phyloP scores from a whole-genome alignment of 30 jellyfish, hydroid and myxozoan genomes.

The Morbakka virulenta region DNA sequence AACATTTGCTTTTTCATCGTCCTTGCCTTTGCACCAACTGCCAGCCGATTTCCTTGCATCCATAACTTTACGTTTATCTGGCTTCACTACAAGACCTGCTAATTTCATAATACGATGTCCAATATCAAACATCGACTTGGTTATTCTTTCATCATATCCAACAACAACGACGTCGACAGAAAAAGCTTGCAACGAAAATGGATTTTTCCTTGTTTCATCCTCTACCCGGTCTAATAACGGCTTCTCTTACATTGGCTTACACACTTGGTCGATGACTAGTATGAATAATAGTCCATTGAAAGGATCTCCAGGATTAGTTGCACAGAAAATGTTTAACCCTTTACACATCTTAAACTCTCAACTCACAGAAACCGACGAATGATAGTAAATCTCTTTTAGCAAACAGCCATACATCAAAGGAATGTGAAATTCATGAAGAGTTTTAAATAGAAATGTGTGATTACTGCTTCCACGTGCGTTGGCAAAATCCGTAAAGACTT shows the following conservation, averaged over 20 bases:
- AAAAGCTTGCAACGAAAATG: slow-evolving; percentile 21
- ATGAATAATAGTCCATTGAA: slow-evolving; percentile 2
- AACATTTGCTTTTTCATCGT: neutral
- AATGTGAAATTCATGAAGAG: neutral
- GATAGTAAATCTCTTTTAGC: neutral
- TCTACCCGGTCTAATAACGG: slow-evolving; percentile 16
- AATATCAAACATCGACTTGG: neutral
- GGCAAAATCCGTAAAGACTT: neutral
- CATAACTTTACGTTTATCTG: neutral
- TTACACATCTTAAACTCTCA: slow-evolving; percentile 9
- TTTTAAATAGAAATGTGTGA: neutral
- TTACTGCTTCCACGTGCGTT: neutral
- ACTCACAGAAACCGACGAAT: slow-evolving; percentile 8
- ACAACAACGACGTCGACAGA: neutral
- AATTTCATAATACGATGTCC: neutral
- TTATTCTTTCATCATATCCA: neutral
- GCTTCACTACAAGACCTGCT: neutral
- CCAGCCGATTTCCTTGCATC: neutral
- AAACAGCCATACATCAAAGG: neutral
- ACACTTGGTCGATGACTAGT: slow-evolving; percentile 18
- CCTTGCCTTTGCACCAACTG: neutral
- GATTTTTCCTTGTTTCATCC: slow-evolving; percentile 2
- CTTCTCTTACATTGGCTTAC: slow-evolving; percentile 11
- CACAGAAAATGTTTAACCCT: slow-evolving; percentile 3
- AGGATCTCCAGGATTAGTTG: slow-evolving; percentile 16